Percentiles rank a stretch among this genome's conserved stretches.
Conservation (phyloP, 1,140 invertebrate genomes). For the Pemphigus obesinymphae region DNA sequence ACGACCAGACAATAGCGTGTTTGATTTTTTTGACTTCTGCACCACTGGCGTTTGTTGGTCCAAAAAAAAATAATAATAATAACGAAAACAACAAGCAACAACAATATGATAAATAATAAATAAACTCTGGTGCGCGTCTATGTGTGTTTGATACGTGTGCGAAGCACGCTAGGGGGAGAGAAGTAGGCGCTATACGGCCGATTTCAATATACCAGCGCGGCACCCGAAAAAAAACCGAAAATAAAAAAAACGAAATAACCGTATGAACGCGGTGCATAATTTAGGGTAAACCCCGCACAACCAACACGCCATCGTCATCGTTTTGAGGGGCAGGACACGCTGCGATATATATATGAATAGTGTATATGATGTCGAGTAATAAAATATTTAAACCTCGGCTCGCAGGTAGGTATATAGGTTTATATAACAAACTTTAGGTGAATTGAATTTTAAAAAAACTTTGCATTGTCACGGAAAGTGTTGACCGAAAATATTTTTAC, state of each 20-base stretch:
- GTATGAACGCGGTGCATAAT: slow-evolving; percentile 31
- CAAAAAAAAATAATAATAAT: too few relatives aligned
- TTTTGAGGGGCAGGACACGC: slow-evolving; percentile 17
- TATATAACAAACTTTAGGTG: not conserved
- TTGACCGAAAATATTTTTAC: not conserved
- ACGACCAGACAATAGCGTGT: not conserved
- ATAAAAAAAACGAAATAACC: slow-evolving; percentile 24
- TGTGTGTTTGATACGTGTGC: not conserved
- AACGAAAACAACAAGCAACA: slow-evolving; percentile 12
- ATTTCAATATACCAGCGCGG: slow-evolving; percentile 25
- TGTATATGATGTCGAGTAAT: not conserved
- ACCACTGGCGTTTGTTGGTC: not conserved
- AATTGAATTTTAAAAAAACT: slow-evolving; percentile 10
- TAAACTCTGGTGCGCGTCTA: not conserved
- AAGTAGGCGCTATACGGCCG: not conserved
- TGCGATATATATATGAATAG: not conserved
- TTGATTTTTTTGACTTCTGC: not conserved
- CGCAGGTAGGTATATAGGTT: not conserved
- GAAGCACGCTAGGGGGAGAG: not conserved
- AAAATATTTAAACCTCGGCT: slow-evolving; percentile 30
- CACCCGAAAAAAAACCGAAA: not conserved
- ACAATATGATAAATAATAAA: slow-evolving; percentile 32
- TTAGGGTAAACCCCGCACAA: slow-evolving; percentile 26
- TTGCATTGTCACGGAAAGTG: not conserved
- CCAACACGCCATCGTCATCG: slow-evolving; percentile 24